phyloP scores from a whole-genome alignment of 2,113 vertebrate genomes.

The Diphyllodes magnificus region DNA sequence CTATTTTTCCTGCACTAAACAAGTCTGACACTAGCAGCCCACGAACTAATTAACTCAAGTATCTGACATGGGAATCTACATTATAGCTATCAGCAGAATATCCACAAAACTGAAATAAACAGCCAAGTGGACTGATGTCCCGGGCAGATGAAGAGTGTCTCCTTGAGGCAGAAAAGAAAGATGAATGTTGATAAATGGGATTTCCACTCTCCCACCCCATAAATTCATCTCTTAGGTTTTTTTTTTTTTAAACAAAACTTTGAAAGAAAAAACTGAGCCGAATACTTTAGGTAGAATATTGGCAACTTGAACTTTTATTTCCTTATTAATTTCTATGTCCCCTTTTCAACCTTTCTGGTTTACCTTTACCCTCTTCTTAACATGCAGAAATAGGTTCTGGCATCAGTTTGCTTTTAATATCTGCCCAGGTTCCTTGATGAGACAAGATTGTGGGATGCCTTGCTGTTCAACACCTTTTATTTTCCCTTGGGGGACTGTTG shows the following conservation, averaged over 20 bases:
- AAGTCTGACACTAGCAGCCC: constrained; percentile 46
- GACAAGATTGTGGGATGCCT: not conserved
- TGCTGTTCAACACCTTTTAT: not conserved
- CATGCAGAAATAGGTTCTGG: not conserved
- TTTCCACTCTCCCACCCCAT: not conserved
- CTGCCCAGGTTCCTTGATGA: not conserved
- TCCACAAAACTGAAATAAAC: not conserved
- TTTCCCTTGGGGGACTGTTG: not conserved
- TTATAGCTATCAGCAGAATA: constrained; percentile 15
- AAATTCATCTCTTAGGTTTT: not conserved
- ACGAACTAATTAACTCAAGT: constrained; percentile 29
- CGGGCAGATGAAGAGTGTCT: not conserved
- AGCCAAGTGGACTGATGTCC: not conserved
- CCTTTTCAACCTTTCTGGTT: not conserved
- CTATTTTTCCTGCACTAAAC: constrained; percentile 33
- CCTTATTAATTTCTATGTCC: not conserved
- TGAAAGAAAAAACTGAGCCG: not conserved
- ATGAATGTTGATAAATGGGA: not conserved
- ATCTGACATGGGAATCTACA: constrained; percentile 18
- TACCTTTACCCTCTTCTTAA: not conserved
- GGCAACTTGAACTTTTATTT: not conserved
- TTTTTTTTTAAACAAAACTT: not conserved
- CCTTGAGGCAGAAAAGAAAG: not conserved
- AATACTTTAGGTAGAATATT: not conserved
- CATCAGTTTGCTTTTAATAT: not conserved